Conservation (phyloP, 2,888 invertebrate genomes). For the Corythucha ciliata region DNA sequence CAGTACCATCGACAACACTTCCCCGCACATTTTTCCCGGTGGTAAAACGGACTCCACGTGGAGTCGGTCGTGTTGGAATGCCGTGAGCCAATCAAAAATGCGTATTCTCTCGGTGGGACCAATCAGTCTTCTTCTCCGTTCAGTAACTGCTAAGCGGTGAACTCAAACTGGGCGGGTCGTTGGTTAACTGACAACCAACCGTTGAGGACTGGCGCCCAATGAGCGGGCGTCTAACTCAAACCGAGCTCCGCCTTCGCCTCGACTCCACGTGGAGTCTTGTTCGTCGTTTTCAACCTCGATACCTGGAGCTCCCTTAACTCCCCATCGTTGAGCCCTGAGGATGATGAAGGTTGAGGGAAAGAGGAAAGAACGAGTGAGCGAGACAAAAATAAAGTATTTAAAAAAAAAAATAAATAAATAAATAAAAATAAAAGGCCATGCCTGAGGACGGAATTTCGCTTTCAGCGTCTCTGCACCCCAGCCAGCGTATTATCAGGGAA, state of each 20-base stretch:
- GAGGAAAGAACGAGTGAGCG: too few relatives aligned
- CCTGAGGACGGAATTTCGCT: too few relatives aligned
- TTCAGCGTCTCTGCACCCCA: too few relatives aligned
- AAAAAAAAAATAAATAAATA: too few relatives aligned
- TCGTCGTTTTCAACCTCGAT: too few relatives aligned
- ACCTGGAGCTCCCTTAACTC: too few relatives aligned
- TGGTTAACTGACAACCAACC: background rate
- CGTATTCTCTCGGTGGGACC: constrained; percentile 20
- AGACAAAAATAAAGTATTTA: too few relatives aligned
- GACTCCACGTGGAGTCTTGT: constrained; percentile 28
- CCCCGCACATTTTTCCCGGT: constrained; percentile 32
- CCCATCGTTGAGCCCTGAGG: too few relatives aligned
- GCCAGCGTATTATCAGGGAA: too few relatives aligned
- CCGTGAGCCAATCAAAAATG: constrained; percentile 25
- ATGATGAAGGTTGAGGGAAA: too few relatives aligned
- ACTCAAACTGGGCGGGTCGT: background rate
- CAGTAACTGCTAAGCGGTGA: background rate
- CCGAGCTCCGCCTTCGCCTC: constrained; percentile 12
- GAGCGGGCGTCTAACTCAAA: constrained; percentile 23
- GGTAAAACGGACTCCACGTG: constrained; percentile 32
- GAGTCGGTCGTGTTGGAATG: constrained; percentile 17
- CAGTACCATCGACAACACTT: constrained; percentile 33
- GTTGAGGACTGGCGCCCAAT: constrained; percentile 27
- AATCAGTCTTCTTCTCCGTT: constrained; percentile 19
- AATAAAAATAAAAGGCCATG: too few relatives aligned